Evolutionary conservation across 2,888 invertebrate genomes (phyloP), one percentile per base, ranked within the genome.

Genomic region (Ariolimax columbianus): DNA sequence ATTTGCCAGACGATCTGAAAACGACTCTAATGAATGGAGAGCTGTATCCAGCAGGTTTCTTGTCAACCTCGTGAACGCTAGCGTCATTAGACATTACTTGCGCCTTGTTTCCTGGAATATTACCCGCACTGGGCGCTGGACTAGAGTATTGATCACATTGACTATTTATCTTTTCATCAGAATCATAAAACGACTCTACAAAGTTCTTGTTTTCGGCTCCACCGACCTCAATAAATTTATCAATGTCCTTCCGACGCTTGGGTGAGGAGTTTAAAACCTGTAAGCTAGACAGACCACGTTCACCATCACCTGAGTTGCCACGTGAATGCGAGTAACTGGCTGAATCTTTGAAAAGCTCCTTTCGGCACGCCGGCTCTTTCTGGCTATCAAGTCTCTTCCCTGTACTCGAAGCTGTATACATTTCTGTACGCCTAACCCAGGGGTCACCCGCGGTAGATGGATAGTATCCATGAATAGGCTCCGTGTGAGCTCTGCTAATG

Each of bases 311-410:
- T 23, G 0, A 33, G 6, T 9, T 23, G 14, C 36, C 36, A 33
- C 19, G 14, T 23, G 23, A 26, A 47, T 33, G 26, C 1, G 47
- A 26, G 4, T 70, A 33, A n/a, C 26, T 43, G 47, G 70, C 3
- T 9, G 77, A 68, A 43, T 84, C 84, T 84, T 68, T 78, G 55
- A 84, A 84, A 19, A 78, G 43, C 59, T 84, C 78, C 26, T 84
- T 84, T 17, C 84, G 33, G 19, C 79, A 70, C 9, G 55, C 0
- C 11, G 78, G 78, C 43, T 78, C 84, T 30, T 55, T 66, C 36
- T 33, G 63, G 51, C n/a, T 68, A n/a, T 82, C 80, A 2, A n/a
- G n/a, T 73, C 55, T 55, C 17, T 55, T 43, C 23, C 63, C 14
- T 30, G 59, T 2, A 33, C 14, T 30, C 14, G 73, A 26, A 19